Percentiles rank a stretch among this genome's conserved stretches.
Evolutionary conservation across 2,113 vertebrate genomes (phyloP).

Genomic region (Elgaria multicarinata): DNA sequence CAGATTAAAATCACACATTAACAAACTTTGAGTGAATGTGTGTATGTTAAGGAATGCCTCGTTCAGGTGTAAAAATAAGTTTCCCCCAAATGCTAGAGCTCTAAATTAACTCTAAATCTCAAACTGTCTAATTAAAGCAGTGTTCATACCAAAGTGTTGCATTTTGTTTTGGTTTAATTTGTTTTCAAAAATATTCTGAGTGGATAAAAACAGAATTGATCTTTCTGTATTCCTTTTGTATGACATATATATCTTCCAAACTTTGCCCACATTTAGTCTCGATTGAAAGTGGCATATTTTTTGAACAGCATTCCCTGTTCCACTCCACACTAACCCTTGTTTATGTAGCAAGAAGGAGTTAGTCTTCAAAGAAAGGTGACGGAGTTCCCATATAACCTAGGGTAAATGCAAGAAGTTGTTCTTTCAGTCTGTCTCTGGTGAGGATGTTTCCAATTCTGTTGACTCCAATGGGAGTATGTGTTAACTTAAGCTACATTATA

Average conservation of each 20-base stretch:
- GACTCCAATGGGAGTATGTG: too few species aligned
- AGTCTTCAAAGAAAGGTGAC: neutral
- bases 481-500: too few species aligned
- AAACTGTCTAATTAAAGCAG: neutral
- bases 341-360: neutral
- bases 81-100: neutral
- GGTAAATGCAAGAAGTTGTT: neutral
- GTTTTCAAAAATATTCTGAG: too few species aligned
- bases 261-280: neutral
- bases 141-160: too few species aligned
- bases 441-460: neutral
- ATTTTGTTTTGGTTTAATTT: too few species aligned
- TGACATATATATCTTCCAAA: neutral
- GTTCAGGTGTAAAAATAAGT: neutral
- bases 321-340: neutral
- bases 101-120: neutral
- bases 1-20: neutral
- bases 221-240: too few species aligned
- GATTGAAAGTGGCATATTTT: neutral
- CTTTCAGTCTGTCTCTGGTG: neutral
- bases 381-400: neutral
- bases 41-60: neutral
- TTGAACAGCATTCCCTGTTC: neutral
- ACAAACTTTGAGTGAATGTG: neutral
- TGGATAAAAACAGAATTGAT: too few species aligned